Evolutionary conservation across 2,888 invertebrate species (phyloP).

Genomic region (Nudaria mundana): DNA sequence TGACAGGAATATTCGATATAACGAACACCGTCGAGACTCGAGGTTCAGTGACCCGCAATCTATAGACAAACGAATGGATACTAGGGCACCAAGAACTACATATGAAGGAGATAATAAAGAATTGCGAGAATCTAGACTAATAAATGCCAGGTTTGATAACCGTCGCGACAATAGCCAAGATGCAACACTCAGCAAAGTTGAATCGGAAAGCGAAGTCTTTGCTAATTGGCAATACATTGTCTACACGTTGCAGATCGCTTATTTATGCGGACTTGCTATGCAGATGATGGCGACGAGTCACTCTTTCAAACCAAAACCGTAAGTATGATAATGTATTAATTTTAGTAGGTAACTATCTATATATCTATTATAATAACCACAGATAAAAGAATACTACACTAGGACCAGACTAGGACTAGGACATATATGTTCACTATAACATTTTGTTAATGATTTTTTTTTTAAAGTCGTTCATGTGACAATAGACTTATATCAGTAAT

Average conservation of each 20-base stretch:
- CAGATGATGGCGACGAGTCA: constrained; percentile 43
- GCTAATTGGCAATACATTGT: constrained; percentile 57
- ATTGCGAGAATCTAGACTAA: constrained; percentile 24
- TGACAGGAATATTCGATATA: not conserved
- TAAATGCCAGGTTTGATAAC: constrained; percentile 17
- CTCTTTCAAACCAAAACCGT: constrained; percentile 34
- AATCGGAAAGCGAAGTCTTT: constrained; percentile 14
- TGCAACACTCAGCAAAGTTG: constrained; percentile 7
- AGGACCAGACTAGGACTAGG: no score
- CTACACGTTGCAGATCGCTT: constrained; percentile 59
- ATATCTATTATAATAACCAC: no score
- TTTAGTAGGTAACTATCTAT: no score
- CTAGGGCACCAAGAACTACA: constrained; percentile 2
- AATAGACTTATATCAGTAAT: no score
- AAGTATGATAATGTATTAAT: constrained; percentile 10
- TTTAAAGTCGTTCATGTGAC: no score
- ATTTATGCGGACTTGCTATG: constrained; percentile 50
- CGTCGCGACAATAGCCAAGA: no score
- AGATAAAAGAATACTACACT: no score
- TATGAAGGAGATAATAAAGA: not conserved
- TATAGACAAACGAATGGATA: constrained; percentile 8
- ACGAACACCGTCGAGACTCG: not conserved
- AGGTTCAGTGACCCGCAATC: not conserved
- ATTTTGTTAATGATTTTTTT: no score
- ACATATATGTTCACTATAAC: no score